These are phyloP conservation scores for Leptarthrus brevirostris DNA, from an alignment of 2,888 invertebrate genomes.

Conservation along the genomic window DNA sequence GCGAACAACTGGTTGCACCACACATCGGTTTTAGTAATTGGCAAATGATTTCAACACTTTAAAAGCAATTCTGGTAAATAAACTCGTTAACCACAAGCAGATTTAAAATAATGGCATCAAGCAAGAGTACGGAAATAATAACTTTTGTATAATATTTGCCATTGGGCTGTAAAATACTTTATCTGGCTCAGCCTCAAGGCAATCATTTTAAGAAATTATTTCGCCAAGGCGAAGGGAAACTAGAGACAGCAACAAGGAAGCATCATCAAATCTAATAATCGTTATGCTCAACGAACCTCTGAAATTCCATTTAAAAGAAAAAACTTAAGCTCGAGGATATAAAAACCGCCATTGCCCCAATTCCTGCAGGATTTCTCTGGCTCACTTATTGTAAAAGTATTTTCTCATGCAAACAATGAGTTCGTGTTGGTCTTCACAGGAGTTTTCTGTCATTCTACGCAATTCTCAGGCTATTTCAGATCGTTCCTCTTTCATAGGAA, in stretches of 20 bases:
- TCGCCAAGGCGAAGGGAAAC: background rate
- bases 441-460: slow-evolving; percentile 21
- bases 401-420: slow-evolving; percentile 16
- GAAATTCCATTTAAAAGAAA: slow-evolving; percentile 31
- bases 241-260: background rate
- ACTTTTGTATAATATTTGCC: too few relatives aligned
- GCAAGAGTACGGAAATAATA: too few relatives aligned
- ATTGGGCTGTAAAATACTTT: background rate
- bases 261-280: slow-evolving; percentile 31
- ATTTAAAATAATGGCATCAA: too few relatives aligned
- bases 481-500: background rate
- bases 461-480: slow-evolving; percentile 26
- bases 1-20: too few relatives aligned
- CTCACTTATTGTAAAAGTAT: background rate
- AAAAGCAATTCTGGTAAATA: too few relatives aligned
- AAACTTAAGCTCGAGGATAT: slow-evolving; percentile 18
- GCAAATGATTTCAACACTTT: too few relatives aligned
- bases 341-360: background rate
- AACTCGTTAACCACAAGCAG: too few relatives aligned
- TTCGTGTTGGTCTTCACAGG: slow-evolving; percentile 3
- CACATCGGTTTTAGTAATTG: too few relatives aligned
- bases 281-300: slow-evolving; percentile 38
- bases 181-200: background rate
- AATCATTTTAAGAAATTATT: background rate
- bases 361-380: slow-evolving; percentile 17